phyloP scores from a whole-genome alignment of 2,797 vertebrate species.

The Acanthiza pusilla region DNA sequence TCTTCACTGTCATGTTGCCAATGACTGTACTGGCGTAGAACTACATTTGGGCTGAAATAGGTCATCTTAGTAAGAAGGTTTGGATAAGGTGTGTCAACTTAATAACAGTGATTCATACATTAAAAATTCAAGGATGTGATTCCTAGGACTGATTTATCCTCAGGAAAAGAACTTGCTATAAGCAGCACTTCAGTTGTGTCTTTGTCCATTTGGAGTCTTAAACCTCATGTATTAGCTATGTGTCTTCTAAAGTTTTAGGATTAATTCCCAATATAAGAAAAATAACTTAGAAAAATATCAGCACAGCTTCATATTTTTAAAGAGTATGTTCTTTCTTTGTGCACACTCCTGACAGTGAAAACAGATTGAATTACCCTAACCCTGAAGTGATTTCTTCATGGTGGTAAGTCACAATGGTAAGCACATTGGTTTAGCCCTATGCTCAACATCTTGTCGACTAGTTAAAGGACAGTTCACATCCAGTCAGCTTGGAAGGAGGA shows the following conservation, averaged over 20 bases:
- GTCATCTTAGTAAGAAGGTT: not conserved
- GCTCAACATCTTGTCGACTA: not conserved
- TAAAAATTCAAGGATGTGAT: not conserved
- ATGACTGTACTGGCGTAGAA: not conserved
- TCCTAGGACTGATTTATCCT: not conserved
- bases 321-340: not conserved
- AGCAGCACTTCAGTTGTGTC: not conserved
- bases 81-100: not conserved
- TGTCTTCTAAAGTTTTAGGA: not conserved
- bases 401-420: not conserved
- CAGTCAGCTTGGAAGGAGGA: not conserved
- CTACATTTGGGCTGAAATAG: not conserved
- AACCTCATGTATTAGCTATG: fast-evolving
- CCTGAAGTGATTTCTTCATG: not conserved
- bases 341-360: not conserved
- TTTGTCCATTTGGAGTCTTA: not conserved
- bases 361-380: not conserved
- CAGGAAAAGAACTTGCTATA: not conserved
- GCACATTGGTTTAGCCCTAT: not conserved
- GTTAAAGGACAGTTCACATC: not conserved
- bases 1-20: not conserved
- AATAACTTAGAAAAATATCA: not conserved
- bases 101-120: not conserved
- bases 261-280: not conserved
- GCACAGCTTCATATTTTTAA: not conserved